Evolutionary conservation across 1,140 invertebrate genomes (phyloP).

Genomic region (Drosophila subpulchrella): DNA sequence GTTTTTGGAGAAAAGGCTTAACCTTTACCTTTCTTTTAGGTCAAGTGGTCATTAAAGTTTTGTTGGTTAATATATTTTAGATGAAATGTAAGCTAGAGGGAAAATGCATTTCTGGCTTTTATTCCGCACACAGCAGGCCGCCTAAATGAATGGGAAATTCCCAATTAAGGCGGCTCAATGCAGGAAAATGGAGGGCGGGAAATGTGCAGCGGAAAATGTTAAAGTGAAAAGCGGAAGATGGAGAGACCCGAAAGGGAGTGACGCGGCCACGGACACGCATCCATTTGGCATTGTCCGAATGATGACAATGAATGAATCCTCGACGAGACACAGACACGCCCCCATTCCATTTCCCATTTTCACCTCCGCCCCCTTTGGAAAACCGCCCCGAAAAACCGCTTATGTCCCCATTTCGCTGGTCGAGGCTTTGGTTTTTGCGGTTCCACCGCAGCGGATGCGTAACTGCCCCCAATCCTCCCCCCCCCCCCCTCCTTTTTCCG

Average conservation of each 20-base stretch:
- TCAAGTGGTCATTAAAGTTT: not conserved
- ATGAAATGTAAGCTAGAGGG: not conserved
- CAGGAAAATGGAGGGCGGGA: not conserved
- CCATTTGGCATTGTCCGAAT: slow-evolving; percentile 50
- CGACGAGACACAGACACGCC: slow-evolving; percentile 24
- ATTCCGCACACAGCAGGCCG: not conserved
- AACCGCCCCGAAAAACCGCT: slow-evolving; percentile 16
- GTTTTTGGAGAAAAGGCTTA: too few relatives aligned
- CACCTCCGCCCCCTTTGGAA: not conserved
- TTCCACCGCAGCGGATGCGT: slow-evolving; percentile 73
- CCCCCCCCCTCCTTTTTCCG: not conserved
- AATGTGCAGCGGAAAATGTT: slow-evolving; percentile 13
- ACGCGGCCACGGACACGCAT: slow-evolving; percentile 30
- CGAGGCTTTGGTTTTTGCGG: slow-evolving; percentile 83
- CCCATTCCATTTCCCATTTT: not conserved
- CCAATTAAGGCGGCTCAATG: slow-evolving; percentile 64
- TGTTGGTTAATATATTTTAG: too few relatives aligned
- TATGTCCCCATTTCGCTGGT: slow-evolving; percentile 41
- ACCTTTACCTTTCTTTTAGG: not conserved
- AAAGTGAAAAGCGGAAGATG: slow-evolving; percentile 17
- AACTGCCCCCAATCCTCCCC: not conserved
- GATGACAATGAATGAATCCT: slow-evolving; percentile 72
- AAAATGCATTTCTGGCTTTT: slow-evolving; percentile 7
- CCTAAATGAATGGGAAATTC: slow-evolving; percentile 63
- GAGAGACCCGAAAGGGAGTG: not conserved